Conservation (phyloP, 2,797 vertebrate species). For the Delichon dasypus region DNA sequence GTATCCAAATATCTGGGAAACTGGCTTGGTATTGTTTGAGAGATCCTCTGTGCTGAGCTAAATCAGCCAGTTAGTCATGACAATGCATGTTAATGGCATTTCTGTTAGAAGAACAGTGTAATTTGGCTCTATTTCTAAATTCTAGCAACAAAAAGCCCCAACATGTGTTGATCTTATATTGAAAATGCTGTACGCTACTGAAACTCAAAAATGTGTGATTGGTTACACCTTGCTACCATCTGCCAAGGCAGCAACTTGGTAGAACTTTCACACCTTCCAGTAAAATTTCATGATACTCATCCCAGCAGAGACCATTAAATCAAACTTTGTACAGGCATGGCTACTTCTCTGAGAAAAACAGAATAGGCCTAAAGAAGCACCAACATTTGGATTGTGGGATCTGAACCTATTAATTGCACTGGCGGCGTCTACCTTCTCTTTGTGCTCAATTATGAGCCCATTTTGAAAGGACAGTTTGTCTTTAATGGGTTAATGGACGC, state of each 20-base stretch:
- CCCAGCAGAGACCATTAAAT: slow-evolving; percentile 53
- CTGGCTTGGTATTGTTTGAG: not conserved
- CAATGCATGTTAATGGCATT: not conserved
- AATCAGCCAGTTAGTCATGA: not conserved
- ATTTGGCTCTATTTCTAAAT: slow-evolving; percentile 57
- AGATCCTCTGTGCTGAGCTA: not conserved
- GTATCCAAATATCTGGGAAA: not conserved
- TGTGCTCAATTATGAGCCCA: slow-evolving; percentile 37
- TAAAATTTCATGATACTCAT: slow-evolving; percentile 50
- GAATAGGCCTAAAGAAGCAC: slow-evolving; percentile 37
- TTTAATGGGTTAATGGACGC: slow-evolving; percentile 71
- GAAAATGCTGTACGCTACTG: not conserved
- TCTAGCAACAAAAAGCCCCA: not conserved
- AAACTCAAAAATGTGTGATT: slow-evolving; percentile 15
- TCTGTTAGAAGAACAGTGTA: not conserved
- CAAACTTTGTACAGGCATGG: slow-evolving; percentile 5
- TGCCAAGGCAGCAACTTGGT: not conserved
- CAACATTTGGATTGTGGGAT: slow-evolving; percentile 19
- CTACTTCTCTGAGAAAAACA: slow-evolving; percentile 46
- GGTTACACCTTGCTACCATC: slow-evolving; percentile 42
- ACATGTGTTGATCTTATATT: not conserved
- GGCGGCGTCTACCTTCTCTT: not conserved
- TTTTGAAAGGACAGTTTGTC: slow-evolving; percentile 49
- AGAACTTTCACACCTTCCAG: slow-evolving; percentile 50
- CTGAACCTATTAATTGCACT: slow-evolving; percentile 61